phyloP scores from a whole-genome alignment of 2,797 vertebrate species.

The Coilia nasus region DNA sequence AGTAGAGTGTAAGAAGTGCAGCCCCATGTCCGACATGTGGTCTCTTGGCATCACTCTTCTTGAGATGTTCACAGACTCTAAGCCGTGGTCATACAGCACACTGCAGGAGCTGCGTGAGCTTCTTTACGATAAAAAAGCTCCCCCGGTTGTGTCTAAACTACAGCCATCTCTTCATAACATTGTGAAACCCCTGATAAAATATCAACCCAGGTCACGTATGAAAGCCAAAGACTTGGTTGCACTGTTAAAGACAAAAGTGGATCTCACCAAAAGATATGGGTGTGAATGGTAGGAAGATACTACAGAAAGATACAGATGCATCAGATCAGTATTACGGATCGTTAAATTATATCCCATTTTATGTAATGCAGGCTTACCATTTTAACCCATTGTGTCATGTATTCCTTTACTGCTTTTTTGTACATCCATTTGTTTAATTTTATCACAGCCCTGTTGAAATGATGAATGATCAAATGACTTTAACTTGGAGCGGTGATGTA shows the following conservation, averaged over 20 bases:
- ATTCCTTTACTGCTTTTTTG: too few species aligned
- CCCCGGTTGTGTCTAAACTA: not conserved
- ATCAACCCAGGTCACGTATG: not conserved
- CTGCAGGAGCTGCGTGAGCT: not conserved
- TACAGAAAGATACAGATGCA: too few species aligned
- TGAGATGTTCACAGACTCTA: conserved; percentile 41
- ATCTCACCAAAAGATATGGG: not conserved
- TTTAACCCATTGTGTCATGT: too few species aligned
- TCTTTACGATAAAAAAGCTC: not conserved
- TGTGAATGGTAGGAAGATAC: not conserved
- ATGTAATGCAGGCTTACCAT: too few species aligned
- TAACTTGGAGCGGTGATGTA: too few species aligned
- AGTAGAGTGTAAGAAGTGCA: not conserved
- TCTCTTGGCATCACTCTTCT: conserved; percentile 20
- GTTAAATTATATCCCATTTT: too few species aligned
- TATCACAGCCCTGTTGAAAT: too few species aligned
- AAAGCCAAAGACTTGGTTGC: not conserved
- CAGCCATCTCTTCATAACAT: not conserved
- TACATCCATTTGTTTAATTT: too few species aligned
- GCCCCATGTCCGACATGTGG: conserved; percentile 1
- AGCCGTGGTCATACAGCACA: conserved; percentile 30
- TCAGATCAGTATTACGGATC: too few species aligned
- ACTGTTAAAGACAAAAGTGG: not conserved
- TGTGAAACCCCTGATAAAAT: not conserved
- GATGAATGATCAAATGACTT: too few species aligned